Base-by-base conservation (phyloP, 2,113 vertebrate genomes). In the Zapornia atra region DNA sequence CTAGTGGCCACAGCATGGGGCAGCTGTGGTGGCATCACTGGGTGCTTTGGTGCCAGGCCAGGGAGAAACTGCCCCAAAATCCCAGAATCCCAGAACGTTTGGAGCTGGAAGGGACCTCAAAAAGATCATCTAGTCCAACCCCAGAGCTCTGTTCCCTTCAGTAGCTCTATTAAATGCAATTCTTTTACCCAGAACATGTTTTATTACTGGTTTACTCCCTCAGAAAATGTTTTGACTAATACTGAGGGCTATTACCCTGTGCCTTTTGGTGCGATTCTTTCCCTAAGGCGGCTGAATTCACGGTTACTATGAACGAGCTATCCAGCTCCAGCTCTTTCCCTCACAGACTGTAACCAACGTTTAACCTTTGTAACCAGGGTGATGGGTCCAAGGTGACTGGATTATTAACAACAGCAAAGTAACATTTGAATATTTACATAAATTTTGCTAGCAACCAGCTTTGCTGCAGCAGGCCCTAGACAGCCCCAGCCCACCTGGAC, bases 1-100 rank as follows among this genome's bases (percentile, higher is more conserved):
- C 36, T 5, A 24, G 46, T 0, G 4, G 42, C 34, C 13, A 5
- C 19, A 3, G 16, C 12, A 0, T 4, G 2, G 29, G 59, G 14
- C 20, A 25, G 76, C 34, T 2, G 25, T 14, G 25, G 51, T 18
- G 21, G 40, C 10, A 5, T n/a, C 3, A 1, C 29, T 31, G 54
- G n/a, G 33, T 42, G 51, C 53, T 17, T 10, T 14, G 10, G 53
- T 16, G 16, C 18, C 16, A 3, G 24, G 51, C 17, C 2, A 3
- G 4, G 14, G 26, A 22, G 7, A 34, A 72, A 10, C 15, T 14
- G 29, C 22, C 46, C 38, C 34, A 42, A 42, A 42, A 42, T 42
- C 42, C 42, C 42, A 42, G 42, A 44, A 44, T 44, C 44, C 44
- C 44, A 46, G 44, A 46, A 46, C 17, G 8, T 46, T 46, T 7